Conservation (phyloP, 2,888 invertebrate genomes). For the Onthophagus sagittarius region DNA sequence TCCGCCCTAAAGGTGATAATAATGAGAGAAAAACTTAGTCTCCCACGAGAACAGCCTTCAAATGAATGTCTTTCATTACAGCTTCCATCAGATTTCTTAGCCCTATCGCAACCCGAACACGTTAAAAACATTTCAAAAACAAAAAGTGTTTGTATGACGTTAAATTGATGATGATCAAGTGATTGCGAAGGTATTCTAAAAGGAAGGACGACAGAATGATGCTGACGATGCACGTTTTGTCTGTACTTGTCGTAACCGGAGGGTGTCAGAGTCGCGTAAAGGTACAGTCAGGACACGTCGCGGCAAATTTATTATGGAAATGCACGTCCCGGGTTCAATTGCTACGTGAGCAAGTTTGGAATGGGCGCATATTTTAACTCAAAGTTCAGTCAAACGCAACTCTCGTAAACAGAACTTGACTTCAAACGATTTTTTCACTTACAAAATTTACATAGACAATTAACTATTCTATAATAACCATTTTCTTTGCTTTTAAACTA, state of each 20-base stretch:
- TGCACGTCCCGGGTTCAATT: conserved; percentile 48
- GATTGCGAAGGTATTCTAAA: neutral
- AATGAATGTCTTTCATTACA: neutral
- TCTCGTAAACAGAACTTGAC: neutral
- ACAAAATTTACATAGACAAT: no score
- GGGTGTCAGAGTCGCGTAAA: neutral
- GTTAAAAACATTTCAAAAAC: no score
- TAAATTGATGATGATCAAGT: neutral
- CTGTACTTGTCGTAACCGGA: neutral
- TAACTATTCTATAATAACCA: no score
- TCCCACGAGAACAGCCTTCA: neutral
- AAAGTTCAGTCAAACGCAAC: neutral
- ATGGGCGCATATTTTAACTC: conserved; percentile 45
- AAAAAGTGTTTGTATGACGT: neutral
- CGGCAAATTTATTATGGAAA: conserved; percentile 48
- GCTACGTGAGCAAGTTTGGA: conserved; percentile 49
- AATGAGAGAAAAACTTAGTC: neutral
- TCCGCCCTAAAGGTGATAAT: neutral
- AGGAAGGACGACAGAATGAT: neutral
- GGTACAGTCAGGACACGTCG: conserved; percentile 43
- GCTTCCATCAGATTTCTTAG: no score
- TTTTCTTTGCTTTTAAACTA: no score
- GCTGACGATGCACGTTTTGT: neutral
- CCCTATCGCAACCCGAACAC: no score
- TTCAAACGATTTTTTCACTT: neutral